Conservation (phyloP, 1,140 invertebrate species). For the Marisa cornuarietis region DNA sequence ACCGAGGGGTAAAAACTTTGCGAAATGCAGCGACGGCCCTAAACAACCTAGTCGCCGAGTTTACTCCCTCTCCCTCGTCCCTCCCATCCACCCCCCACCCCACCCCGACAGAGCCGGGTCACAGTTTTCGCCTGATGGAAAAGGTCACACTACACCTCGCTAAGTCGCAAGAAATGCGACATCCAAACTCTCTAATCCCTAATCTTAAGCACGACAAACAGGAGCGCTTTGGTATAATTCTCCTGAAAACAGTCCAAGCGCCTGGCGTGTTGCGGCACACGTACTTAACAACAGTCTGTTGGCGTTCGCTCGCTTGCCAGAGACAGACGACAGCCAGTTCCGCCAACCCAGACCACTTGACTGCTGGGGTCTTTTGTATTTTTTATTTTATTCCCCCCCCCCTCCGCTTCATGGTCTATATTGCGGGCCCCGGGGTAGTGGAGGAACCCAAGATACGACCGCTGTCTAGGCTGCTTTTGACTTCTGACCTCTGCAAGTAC, state of each 20-base stretch:
- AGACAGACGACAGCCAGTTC: too few species aligned
- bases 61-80: not conserved
- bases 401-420: too few species aligned
- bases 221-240: conserved; percentile 16
- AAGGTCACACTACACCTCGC: conserved; percentile 26
- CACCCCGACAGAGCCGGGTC: conserved; percentile 11
- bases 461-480: too few species aligned
- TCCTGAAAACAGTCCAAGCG: conserved; percentile 19
- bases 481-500: too few species aligned
- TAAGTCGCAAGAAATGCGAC: conserved; percentile 23
- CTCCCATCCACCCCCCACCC: not conserved
- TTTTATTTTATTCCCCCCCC: too few species aligned
- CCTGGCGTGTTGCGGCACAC: conserved; percentile 12
- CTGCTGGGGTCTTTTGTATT: too few species aligned
- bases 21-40: too few species aligned
- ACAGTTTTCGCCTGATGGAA: conserved; percentile 18
- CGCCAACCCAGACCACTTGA: too few species aligned
- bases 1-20: too few species aligned
- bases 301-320: not conserved
- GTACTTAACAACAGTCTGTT: conserved; percentile 9
- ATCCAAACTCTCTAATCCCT: conserved; percentile 23
- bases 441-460: too few species aligned
- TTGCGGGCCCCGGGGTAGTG: too few species aligned
- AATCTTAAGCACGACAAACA: conserved; percentile 24
- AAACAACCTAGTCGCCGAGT: not conserved